A percentile compares a stretch with the other conserved stretches of the same genome.
phyloP scores from a whole-genome alignment of 2,888 invertebrate species.

The Parnassius smintheus region DNA sequence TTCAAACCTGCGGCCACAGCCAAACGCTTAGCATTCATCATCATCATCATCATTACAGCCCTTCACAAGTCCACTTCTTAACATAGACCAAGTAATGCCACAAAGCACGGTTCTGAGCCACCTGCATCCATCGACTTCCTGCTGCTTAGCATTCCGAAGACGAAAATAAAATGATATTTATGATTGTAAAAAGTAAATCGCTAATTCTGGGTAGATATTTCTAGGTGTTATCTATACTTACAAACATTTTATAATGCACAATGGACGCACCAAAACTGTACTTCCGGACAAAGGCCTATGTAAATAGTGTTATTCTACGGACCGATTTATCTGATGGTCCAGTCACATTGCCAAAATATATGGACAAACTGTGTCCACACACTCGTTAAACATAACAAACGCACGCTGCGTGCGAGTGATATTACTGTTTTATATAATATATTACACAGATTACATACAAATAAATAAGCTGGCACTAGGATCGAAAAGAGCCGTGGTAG shows the following conservation, averaged over 20 bases:
- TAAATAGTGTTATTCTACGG: constrained; percentile 58
- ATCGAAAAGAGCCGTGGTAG: neutral
- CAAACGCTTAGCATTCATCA: too few relatives aligned
- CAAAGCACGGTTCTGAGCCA: too few relatives aligned
- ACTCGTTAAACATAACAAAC: constrained; percentile 32
- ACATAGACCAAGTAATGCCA: too few relatives aligned
- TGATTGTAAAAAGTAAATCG: too few relatives aligned
- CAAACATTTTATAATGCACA: constrained; percentile 20
- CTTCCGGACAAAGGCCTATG: constrained; percentile 60
- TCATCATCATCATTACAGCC: too few relatives aligned
- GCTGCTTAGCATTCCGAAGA: too few relatives aligned
- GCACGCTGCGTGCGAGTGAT: constrained; percentile 21
- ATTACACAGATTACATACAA: neutral
- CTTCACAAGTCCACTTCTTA: too few relatives aligned
- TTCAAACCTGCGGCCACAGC: too few relatives aligned
- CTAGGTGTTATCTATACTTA: neutral
- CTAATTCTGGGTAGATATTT: too few relatives aligned
- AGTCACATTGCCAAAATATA: constrained; percentile 55
- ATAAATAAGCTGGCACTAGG: neutral
- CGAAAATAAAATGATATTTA: too few relatives aligned
- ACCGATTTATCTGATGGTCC: constrained; percentile 63
- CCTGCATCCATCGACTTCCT: too few relatives aligned
- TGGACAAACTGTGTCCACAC: constrained; percentile 42
- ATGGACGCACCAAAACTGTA: constrained; percentile 42
- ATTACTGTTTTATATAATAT: neutral